Base-by-base conservation (phyloP, 2,797 vertebrate species). In the Sciaenops ocellatus region DNA sequence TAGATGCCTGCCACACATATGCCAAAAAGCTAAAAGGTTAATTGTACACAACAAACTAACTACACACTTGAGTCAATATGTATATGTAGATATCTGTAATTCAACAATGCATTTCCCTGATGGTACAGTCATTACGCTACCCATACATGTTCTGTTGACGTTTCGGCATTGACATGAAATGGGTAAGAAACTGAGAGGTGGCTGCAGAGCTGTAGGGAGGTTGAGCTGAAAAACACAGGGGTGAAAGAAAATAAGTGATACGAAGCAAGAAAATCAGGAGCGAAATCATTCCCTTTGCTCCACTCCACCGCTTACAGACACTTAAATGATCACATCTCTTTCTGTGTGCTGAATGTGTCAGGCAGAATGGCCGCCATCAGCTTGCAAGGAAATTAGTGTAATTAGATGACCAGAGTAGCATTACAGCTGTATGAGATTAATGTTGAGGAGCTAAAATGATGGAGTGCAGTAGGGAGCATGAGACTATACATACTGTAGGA, bases 311-410 rank as follows among this genome's bases (percentile, higher is more conserved):
- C 75, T 73, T 10, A 10, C 80, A 83, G 75, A 70, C 78, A 77
- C 69, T 65, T 72, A 70, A 85, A 79, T 73, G 62, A 84, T 82
- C 62, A 71, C 68, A 57, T 81, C 73, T 79, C 46, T 68, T n/a
- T 68, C 42, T 20, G 52, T 60, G 22, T 11, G 47, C 50, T 12
- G 48, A 76, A 68, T 22, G 50, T 75, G 67, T 78, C 74, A 34
- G 54, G 41, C 72, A 73, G 79, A 81, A 72, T 78, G 73, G 86
- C 73, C 4, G 4, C 56, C 84, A 64, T 72, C 74, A 79, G 69
- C 54, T 24, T 47, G 50, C 15, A 28, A 66, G 73, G 64, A 88
- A 91, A 87, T 87, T 20, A 83, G 71, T 80, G 59, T 76, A 90
- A 91, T 90, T 90, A 85, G 73, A 84, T 13, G 5, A 79, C 51